Base-by-base conservation (phyloP, 2,797 vertebrate genomes). In the Hyperoplus lanceolatus region DNA sequence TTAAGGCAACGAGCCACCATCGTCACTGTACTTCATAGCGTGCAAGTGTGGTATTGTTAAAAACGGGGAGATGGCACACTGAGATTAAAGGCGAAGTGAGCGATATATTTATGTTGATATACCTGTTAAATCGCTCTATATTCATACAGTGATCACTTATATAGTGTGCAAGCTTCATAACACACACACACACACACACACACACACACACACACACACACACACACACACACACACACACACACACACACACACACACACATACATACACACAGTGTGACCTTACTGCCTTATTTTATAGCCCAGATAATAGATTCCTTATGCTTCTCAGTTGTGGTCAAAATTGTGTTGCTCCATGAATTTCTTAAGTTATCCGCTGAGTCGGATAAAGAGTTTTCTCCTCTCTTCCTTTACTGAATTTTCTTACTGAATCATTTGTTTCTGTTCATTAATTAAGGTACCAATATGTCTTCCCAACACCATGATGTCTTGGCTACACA, bases 391-490 rank as follows among this genome's bases (percentile, higher is more conserved):
- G 29, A 29, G 29, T 29, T 29, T 29, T 29, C 29, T 29, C 29
- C 29, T 29, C 29, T 29, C 29, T 29, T 53, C 51, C 50, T 53
- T 18, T n/a, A 9, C 50, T 18, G n/a, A 8, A 9, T 53, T 53
- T 53, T 5, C 8, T 53, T n/a, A 53, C 16, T 6, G 16, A 16
- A 18, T 53, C n/a, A n/a, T 53, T 51, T 51, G 15, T 51, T 53
- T 15, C 21, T 63, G 50, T 62, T n/a, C 54, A 58, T 83, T 60
- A 49, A 71, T 63, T 60, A 75, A 15, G 72, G 80, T 81, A 73
- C 63, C 46, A 45, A 83, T 89, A 84, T 62, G 80, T 76, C 59
- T 78, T 36, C 43, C 36, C 49, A 73, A 61, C 29, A 63, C 42
- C 53, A 57, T 56, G 18, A 77, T 54, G 65, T 70, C 45, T 50